A percentile compares a stretch with the other conserved stretches of the same genome.
Evolutionary conservation across 2,797 vertebrate genomes (phyloP).

Genomic region (Apogon talboti): DNA sequence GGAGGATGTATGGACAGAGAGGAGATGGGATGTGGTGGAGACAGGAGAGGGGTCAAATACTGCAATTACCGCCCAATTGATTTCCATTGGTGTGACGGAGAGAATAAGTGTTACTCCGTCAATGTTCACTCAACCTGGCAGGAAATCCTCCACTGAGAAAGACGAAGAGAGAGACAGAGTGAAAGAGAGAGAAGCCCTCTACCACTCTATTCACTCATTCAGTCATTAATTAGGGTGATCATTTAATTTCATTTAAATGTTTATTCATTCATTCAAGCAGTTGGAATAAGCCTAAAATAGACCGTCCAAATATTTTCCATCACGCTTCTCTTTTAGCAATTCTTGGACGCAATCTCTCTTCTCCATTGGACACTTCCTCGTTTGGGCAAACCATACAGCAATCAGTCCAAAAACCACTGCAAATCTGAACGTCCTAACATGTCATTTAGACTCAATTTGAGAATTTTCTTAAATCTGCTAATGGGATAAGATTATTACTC

Average conservation of each 20-base stretch:
- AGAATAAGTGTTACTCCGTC: slow-evolving; percentile 82
- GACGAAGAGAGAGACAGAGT: slow-evolving; percentile 23
- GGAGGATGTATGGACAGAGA: slow-evolving; percentile 56
- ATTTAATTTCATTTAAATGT: slow-evolving; percentile 47
- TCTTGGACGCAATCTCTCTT: slow-evolving; percentile 13
- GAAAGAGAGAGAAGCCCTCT: slow-evolving; percentile 17
- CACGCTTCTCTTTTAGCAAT: not conserved
- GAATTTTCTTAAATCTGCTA: slow-evolving; percentile 27
- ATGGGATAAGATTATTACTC: slow-evolving; percentile 22
- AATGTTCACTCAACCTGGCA: slow-evolving; percentile 79
- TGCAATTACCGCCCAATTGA: slow-evolving; percentile 84
- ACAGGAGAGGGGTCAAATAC: slow-evolving; percentile 78
- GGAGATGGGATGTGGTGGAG: slow-evolving; percentile 67
- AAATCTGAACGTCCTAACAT: slow-evolving; percentile 1
- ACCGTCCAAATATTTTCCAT: not conserved
- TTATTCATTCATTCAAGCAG: slow-evolving; percentile 45
- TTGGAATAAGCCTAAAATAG: not conserved
- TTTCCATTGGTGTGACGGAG: slow-evolving; percentile 82
- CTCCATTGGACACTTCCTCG: slow-evolving; percentile 5
- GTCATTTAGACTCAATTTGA: slow-evolving; percentile 30
- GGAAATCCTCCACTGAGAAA: slow-evolving; percentile 61
- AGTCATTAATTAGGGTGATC: slow-evolving; percentile 51
- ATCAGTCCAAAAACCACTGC: slow-evolving; percentile 20
- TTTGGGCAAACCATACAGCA: not conserved
- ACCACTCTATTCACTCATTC: slow-evolving; percentile 44